Evolutionary conservation across 2,113 vertebrate species (phyloP).

Genomic region (Chinchilla lanigera): DNA sequence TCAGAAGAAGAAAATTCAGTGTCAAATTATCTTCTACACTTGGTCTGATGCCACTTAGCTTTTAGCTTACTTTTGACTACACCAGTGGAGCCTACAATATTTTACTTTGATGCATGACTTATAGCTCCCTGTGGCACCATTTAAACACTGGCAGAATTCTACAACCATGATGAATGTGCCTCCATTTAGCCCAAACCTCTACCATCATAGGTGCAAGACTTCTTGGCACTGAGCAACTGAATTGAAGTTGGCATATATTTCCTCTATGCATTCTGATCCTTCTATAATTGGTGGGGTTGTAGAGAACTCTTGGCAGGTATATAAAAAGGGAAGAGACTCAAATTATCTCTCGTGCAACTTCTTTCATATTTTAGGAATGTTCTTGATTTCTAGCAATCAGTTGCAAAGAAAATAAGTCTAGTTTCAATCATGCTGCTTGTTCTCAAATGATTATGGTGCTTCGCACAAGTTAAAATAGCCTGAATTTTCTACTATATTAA

Average conservation of each 20-base stretch:
- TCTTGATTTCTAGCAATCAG: conserved; percentile 74
- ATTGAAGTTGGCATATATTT: conserved; percentile 61
- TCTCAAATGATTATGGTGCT: conserved; percentile 70
- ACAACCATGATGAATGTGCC: conserved; percentile 81
- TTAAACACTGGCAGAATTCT: conserved; percentile 80
- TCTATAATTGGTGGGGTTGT: background rate
- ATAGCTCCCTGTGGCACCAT: conserved; percentile 81
- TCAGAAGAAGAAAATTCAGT: background rate
- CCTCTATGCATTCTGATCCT: conserved; percentile 47
- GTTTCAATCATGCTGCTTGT: conserved; percentile 68
- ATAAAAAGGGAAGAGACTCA: background rate
- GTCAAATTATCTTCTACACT: conserved; percentile 32
- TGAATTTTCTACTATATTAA: conserved; percentile 76
- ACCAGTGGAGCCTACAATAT: conserved; percentile 68
- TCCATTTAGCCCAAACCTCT: conserved; percentile 73
- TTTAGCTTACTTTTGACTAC: conserved; percentile 65
- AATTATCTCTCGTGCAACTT: background rate
- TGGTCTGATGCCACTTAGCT: background rate
- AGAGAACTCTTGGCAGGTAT: background rate
- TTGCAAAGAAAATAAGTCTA: conserved; percentile 45
- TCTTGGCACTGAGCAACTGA: conserved; percentile 68
- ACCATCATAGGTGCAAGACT: conserved; percentile 71
- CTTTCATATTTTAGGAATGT: conserved; percentile 37
- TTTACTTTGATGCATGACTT: conserved; percentile 80
- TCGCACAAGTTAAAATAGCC: conserved; percentile 77